Percentiles rank a stretch among this genome's conserved stretches.
These are phyloP conservation scores for Drosophila stalkeri DNA, from an alignment of 2,888 invertebrate species.

Conservation along the genomic window DNA sequence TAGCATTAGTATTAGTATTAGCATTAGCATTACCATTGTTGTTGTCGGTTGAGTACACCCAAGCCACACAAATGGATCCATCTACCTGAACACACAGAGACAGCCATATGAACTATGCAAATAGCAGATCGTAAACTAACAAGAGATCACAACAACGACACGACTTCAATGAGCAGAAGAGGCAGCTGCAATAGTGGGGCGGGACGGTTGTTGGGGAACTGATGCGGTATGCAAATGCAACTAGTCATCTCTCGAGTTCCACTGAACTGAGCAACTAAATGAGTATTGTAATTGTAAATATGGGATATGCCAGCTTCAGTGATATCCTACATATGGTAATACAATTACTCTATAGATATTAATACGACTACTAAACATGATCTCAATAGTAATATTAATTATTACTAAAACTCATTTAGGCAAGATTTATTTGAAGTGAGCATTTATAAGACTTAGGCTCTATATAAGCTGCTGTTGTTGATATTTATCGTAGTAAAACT, in stretches of 20 bases:
- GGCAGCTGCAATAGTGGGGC: too few relatives aligned
- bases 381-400: background rate
- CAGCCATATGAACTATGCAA: conserved; percentile 55
- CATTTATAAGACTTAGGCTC: background rate
- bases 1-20: conserved; percentile 11
- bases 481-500: background rate
- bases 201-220: too few relatives aligned
- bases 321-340: background rate
- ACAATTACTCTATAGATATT: too few relatives aligned
- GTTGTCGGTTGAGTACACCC: conserved; percentile 10
- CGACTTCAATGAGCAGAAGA: conserved; percentile 22
- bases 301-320: background rate
- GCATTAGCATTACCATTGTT: background rate
- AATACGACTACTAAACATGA: too few relatives aligned
- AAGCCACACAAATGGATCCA: conserved; percentile 18
- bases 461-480: background rate
- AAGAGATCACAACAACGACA: conserved; percentile 35
- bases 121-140: conserved; percentile 62
- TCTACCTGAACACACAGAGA: conserved; percentile 11
- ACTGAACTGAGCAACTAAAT: conserved; percentile 1
- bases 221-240: background rate
- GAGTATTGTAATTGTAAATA: background rate
- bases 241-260: conserved; percentile 1
- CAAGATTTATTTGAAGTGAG: background rate
- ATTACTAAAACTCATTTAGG: background rate